Evolutionary conservation across 2,113 vertebrate species (phyloP).

Genomic region (Rhinichthys klamathensis): DNA sequence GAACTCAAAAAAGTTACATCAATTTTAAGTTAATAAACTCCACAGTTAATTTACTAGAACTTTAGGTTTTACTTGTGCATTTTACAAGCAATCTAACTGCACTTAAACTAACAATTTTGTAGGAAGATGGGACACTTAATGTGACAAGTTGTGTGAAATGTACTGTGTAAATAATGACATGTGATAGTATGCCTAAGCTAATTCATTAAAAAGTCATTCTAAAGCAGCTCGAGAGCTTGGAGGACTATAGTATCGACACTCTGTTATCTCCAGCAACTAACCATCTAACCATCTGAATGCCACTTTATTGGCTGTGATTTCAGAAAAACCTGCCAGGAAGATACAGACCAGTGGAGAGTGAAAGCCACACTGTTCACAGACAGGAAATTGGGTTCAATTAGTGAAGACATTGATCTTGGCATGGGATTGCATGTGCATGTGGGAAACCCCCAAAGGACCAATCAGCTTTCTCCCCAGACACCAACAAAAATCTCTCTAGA

Average conservation of each 20-base stretch:
- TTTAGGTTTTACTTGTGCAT: not conserved
- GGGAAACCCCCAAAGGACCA: constrained; percentile 47
- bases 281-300: constrained; percentile 7
- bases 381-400: constrained; percentile 72
- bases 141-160: not conserved
- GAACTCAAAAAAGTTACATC: not conserved
- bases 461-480: constrained; percentile 60
- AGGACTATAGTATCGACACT: not conserved
- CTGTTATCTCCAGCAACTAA: constrained; percentile 24
- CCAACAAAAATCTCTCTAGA: constrained; percentile 57
- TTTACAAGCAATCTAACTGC: not conserved
- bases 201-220: not conserved
- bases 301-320: constrained; percentile 29
- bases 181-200: not conserved
- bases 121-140: not conserved
- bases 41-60: not conserved
- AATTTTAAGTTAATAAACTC: not conserved
- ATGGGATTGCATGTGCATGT: constrained; percentile 60
- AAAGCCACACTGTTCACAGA: constrained; percentile 48
- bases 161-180: not conserved
- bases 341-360: constrained; percentile 57
- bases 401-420: constrained; percentile 70
- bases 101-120: not conserved
- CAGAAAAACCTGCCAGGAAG: constrained; percentile 38
- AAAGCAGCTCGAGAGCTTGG: not conserved